Conservation (phyloP, 2,113 vertebrate genomes). For the Micromys minutus region DNA sequence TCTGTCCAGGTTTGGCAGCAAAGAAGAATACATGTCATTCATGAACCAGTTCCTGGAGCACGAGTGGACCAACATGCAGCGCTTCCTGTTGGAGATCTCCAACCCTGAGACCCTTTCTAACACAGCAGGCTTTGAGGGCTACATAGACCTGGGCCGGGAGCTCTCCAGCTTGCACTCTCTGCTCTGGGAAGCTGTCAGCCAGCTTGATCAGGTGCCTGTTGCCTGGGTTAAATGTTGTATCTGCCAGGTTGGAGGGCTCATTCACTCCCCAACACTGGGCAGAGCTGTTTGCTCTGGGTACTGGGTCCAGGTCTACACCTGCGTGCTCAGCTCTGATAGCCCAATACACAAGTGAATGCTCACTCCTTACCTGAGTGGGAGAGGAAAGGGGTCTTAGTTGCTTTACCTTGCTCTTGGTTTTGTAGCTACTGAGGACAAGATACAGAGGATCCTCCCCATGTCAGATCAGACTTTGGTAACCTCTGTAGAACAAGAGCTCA, state of each 20-base stretch:
- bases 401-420: neutral
- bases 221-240: neutral
- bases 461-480: neutral
- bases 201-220: constrained; percentile 94
- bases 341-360: neutral
- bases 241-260: accelerated
- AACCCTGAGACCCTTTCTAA: constrained; percentile 97
- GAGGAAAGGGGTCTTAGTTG: neutral
- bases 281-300: neutral
- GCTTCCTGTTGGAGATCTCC: constrained; percentile 96
- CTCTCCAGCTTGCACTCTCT: constrained; percentile 96
- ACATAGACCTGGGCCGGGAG: constrained; percentile 97
- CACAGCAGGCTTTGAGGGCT: constrained; percentile 97
- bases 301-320: neutral
- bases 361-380: neutral
- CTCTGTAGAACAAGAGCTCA: too few relatives aligned
- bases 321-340: accelerated
- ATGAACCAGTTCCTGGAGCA: constrained; percentile 99
- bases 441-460: neutral
- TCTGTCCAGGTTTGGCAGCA: constrained; percentile 94
- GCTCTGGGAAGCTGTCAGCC: constrained; percentile 94
- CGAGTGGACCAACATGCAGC: constrained; percentile 98
- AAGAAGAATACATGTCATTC: constrained; percentile 99
- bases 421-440: neutral
- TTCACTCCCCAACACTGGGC: neutral